Percentiles rank a stretch among this genome's conserved stretches.
phyloP scores from a whole-genome alignment of 2,888 invertebrate genomes.

The Acronicta alni region DNA sequence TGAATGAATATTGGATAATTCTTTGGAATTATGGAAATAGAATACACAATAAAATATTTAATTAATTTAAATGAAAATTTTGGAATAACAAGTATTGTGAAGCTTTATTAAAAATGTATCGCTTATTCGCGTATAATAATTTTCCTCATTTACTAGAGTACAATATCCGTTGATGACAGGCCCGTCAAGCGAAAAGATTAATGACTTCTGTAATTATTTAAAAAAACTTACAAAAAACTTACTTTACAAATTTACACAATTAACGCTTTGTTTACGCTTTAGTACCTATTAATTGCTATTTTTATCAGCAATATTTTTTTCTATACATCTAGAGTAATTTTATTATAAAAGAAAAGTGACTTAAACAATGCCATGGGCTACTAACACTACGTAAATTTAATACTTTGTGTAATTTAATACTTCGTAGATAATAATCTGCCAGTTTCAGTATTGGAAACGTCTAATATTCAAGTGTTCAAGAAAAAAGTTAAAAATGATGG shows the following conservation, averaged over 20 bases:
- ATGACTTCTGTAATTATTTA: conserved; percentile 22
- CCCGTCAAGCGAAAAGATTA: conserved; percentile 32
- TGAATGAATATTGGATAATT: conserved; percentile 11
- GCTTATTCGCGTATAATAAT: conserved; percentile 12
- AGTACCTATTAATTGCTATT: too few relatives aligned
- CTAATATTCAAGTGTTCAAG: too few relatives aligned
- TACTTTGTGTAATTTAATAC: too few relatives aligned
- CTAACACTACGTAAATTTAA: too few relatives aligned
- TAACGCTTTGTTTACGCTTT: not conserved
- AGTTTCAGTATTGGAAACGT: too few relatives aligned
- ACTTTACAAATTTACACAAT: not conserved
- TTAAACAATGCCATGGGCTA: too few relatives aligned
- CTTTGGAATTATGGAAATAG: not conserved
- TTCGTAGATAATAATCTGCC: too few relatives aligned
- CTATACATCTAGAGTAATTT: too few relatives aligned
- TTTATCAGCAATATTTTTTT: too few relatives aligned
- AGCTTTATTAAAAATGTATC: conserved; percentile 1
- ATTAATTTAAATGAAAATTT: not conserved
- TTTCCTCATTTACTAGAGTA: conserved; percentile 32
- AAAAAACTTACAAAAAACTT: not conserved
- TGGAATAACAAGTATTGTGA: not conserved
- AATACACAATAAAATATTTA: too few relatives aligned
- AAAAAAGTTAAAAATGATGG: too few relatives aligned
- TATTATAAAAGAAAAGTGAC: too few relatives aligned
- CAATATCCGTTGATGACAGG: conserved; percentile 39